Conservation (phyloP, 64 coral and sea anemone species). For the Trachythela sp. region DNA sequence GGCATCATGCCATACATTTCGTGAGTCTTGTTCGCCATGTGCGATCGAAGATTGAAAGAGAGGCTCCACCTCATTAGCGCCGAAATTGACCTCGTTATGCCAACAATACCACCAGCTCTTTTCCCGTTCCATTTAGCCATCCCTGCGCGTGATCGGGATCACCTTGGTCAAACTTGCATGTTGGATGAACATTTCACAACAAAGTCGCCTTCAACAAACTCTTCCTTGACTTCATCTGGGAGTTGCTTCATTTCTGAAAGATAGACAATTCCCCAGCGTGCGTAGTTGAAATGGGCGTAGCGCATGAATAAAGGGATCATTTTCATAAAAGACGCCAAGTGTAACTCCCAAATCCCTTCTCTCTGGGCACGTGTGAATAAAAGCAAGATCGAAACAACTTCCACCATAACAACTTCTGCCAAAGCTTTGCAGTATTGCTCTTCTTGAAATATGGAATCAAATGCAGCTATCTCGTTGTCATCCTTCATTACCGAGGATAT, state of each 20-base stretch:
- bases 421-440: slow-evolving; percentile 7
- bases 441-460: not conserved
- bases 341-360: slow-evolving; percentile 52
- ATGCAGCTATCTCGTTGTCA: not conserved
- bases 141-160: slow-evolving; percentile 45
- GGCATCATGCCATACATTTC: slow-evolving; percentile 31
- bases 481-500: not conserved
- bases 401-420: slow-evolving; percentile 10
- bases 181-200: slow-evolving; percentile 39
- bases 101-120: slow-evolving; percentile 56
- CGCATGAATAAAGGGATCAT: slow-evolving; percentile 52
- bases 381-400: slow-evolving; percentile 43
- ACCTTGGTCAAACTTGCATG: slow-evolving; percentile 53
- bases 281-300: slow-evolving; percentile 54
- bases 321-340: slow-evolving; percentile 43
- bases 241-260: slow-evolving; percentile 59
- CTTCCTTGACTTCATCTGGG: slow-evolving; percentile 35
- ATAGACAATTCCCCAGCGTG: slow-evolving; percentile 47
- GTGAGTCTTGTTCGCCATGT: slow-evolving; percentile 31
- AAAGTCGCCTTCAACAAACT: slow-evolving; percentile 50
- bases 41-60: slow-evolving; percentile 37
- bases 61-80: slow-evolving; percentile 48
- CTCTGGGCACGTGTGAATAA: slow-evolving; percentile 55
- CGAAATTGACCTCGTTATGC: slow-evolving; percentile 26
- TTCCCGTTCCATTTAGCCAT: slow-evolving; percentile 57